A percentile compares a stretch with the other conserved stretches of the same genome.
Evolutionary conservation across 2,888 invertebrate genomes (phyloP).

Genomic region (Tromatobia lineatoria): DNA sequence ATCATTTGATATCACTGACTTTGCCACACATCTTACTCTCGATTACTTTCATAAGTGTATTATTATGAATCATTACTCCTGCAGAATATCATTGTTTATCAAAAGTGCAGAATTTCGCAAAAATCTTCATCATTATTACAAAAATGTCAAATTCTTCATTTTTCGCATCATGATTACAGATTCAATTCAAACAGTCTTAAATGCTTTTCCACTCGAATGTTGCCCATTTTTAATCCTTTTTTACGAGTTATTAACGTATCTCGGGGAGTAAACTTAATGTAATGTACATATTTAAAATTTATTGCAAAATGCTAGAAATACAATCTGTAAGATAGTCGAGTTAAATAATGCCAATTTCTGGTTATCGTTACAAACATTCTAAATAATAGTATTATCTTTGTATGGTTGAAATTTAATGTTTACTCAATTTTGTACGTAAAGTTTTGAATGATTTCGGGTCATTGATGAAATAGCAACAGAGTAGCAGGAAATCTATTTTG

Average conservation of each 20-base stretch:
- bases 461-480: not conserved
- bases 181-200: too few species aligned
- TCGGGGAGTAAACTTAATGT: not conserved
- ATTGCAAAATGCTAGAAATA: not conserved
- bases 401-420: not conserved
- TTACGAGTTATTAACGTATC: not conserved
- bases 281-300: slow-evolving; percentile 5
- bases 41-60: too few species aligned
- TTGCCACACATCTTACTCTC: too few species aligned
- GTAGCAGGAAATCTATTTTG: not conserved
- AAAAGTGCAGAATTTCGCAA: too few species aligned
- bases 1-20: too few species aligned
- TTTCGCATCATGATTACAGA: too few species aligned
- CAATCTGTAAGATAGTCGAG: not conserved
- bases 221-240: too few species aligned
- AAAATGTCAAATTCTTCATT: too few species aligned
- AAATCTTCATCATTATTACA: too few species aligned
- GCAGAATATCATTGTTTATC: too few species aligned
- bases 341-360: not conserved
- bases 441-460: not conserved
- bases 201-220: too few species aligned
- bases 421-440: not conserved
- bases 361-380: not conserved
- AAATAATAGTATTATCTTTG: slow-evolving; percentile 11
- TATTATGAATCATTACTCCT: too few species aligned